phyloP scores from a whole-genome alignment of 2,797 vertebrate genomes.

The Gymnodraco acuticeps region DNA sequence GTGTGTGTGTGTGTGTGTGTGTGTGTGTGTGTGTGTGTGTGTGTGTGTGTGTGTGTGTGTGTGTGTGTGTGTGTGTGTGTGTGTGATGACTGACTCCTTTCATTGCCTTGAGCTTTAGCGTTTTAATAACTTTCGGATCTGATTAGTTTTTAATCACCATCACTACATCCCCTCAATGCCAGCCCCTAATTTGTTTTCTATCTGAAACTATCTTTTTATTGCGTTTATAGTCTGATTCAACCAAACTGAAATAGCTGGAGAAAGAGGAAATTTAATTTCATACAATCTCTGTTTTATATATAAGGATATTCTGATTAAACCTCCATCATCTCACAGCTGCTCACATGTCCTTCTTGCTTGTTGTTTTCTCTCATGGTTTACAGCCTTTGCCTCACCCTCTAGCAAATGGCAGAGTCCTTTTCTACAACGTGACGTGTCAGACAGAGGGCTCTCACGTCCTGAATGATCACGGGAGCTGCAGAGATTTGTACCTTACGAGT shows the following conservation, averaged over 20 bases:
- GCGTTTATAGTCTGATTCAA: background rate
- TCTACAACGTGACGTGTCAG: constrained; percentile 65
- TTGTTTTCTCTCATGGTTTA: constrained; percentile 9
- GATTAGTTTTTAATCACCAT: constrained; percentile 53
- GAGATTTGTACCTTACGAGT: constrained; percentile 18
- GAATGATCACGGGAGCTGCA: constrained; percentile 53
- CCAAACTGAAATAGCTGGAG: background rate
- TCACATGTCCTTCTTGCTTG: background rate
- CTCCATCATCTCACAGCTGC: constrained; percentile 3
- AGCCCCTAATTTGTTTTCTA: constrained; percentile 32
- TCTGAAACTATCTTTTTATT: constrained; percentile 20
- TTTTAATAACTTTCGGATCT: constrained; percentile 44
- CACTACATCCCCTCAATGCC: background rate
- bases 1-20: background rate
- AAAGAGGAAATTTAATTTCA: background rate
- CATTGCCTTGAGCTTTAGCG: constrained; percentile 11
- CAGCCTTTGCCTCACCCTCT: constrained; percentile 72
- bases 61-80: too few relatives aligned
- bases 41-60: too few relatives aligned
- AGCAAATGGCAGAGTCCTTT: constrained; percentile 75
- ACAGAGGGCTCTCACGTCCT: background rate
- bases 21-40: background rate
- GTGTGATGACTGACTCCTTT: background rate
- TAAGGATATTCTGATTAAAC: constrained; percentile 6
- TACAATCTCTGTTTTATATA: background rate